phyloP scores from a whole-genome alignment of 2,113 vertebrate species.

The Miniopterus natalensis region DNA sequence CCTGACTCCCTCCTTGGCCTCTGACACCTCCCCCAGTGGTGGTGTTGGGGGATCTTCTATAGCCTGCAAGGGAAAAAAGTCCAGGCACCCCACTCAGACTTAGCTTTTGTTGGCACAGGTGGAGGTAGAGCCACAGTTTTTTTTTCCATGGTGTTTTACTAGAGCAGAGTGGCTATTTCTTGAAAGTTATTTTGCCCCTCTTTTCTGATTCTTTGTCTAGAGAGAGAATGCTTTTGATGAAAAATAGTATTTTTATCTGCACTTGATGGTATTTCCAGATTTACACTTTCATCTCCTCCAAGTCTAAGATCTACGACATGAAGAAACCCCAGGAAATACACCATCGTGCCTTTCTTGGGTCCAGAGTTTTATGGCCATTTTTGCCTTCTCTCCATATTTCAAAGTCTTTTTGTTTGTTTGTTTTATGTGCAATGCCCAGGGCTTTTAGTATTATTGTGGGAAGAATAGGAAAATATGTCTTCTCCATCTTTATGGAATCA shows the following conservation, averaged over 20 bases:
- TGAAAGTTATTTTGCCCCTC: neutral
- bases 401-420: neutral
- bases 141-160: neutral
- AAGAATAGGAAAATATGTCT: neutral
- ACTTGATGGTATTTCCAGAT: neutral
- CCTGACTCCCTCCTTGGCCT: neutral
- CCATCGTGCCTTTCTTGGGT: neutral
- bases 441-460: neutral
- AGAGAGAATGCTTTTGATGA: neutral
- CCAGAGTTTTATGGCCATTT: neutral
- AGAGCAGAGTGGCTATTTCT: neutral
- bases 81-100: accelerated
- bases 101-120: neutral
- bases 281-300: neutral
- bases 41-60: neutral
- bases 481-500: neutral
- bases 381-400: neutral
- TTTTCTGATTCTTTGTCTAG: neutral
- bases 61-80: neutral
- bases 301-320: neutral
- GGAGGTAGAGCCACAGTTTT: neutral
- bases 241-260: neutral
- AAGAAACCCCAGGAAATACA: neutral
- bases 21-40: neutral
- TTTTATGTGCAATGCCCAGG: neutral